Percentiles rank a stretch among this genome's conserved stretches.
Evolutionary conservation across 2,888 invertebrate genomes (phyloP).

Genomic region (Phortica okadai): DNA sequence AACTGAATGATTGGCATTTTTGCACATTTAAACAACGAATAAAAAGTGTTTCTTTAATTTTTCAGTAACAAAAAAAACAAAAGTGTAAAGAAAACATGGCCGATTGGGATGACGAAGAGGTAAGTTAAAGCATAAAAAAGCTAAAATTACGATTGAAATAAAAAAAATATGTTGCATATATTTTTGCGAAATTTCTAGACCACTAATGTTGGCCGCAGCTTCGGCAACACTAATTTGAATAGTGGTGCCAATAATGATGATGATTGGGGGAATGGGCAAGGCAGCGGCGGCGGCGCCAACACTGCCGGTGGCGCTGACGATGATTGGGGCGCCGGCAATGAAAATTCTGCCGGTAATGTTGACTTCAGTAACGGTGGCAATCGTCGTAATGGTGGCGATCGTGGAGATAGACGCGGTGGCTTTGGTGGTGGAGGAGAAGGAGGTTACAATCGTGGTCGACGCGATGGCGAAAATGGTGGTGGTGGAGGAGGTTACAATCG

Average conservation of each 20-base stretch:
- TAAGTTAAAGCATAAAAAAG: neutral
- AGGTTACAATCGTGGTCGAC: neutral
- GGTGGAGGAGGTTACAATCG: conserved; percentile 24
- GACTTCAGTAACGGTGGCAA: conserved; percentile 18
- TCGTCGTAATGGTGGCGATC: conserved; percentile 35
- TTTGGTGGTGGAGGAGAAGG: conserved; percentile 36
- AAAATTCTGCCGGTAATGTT: conserved; percentile 31
- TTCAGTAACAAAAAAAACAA: conserved; percentile 39
- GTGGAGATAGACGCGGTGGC: conserved; percentile 37
- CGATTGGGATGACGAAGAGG: conserved; percentile 61
- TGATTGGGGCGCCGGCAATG: neutral
- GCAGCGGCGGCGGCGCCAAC: conserved; percentile 48
- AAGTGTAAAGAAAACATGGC: conserved; percentile 58
- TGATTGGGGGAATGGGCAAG: neutral
- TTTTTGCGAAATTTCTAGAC: neutral
- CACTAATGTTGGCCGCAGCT: neutral
- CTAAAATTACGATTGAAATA: neutral
- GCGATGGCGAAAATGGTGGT: conserved; percentile 30
- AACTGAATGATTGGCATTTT: too few relatives aligned
- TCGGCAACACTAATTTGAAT: neutral
- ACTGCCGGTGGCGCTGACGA: conserved; percentile 64
- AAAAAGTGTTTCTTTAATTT: too few relatives aligned
- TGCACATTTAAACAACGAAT: too few relatives aligned
- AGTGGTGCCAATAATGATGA: neutral
- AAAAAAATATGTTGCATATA: neutral